These are phyloP conservation scores for Muricea muricata DNA, from an alignment of 92 coral and sea anemone species.

Conservation along the genomic window DNA sequence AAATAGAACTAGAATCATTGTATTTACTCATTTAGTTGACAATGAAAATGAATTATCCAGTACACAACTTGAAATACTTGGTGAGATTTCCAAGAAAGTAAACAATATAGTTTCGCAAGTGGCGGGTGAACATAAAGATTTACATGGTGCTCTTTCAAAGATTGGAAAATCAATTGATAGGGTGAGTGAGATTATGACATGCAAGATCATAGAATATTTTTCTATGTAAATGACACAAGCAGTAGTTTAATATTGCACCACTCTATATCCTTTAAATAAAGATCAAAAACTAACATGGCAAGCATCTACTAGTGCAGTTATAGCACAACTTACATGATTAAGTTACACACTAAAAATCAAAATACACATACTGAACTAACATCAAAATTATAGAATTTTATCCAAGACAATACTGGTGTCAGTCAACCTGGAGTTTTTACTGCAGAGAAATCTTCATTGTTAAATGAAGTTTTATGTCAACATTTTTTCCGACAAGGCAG, in stretches of 20 bases:
- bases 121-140: constrained; percentile 96
- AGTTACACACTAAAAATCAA: too few relatives aligned
- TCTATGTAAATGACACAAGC: neutral
- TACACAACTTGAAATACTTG: constrained; percentile 83
- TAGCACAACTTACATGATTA: too few relatives aligned
- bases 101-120: constrained; percentile 80
- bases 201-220: neutral
- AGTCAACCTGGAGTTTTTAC: constrained; percentile 91
- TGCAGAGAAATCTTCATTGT: constrained; percentile 78
- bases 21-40: constrained; percentile 51
- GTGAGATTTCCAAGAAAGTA: constrained; percentile 82
- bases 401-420: constrained; percentile 89
- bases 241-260: too few relatives aligned
- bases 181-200: constrained; percentile 50
- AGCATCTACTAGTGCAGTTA: too few relatives aligned
- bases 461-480: constrained; percentile 95
- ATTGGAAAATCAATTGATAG: constrained; percentile 98
- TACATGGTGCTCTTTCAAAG: constrained; percentile 97
- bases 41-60: constrained; percentile 78
- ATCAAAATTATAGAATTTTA: constrained; percentile 72
- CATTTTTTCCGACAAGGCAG: constrained; percentile 96
- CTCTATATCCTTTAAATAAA: too few relatives aligned
- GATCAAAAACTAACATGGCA: too few relatives aligned
- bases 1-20: too few relatives aligned
- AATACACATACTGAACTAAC: neutral